These are phyloP conservation scores for Mythimna loreyi DNA, from an alignment of 2,888 invertebrate species.

Conservation along the genomic window DNA sequence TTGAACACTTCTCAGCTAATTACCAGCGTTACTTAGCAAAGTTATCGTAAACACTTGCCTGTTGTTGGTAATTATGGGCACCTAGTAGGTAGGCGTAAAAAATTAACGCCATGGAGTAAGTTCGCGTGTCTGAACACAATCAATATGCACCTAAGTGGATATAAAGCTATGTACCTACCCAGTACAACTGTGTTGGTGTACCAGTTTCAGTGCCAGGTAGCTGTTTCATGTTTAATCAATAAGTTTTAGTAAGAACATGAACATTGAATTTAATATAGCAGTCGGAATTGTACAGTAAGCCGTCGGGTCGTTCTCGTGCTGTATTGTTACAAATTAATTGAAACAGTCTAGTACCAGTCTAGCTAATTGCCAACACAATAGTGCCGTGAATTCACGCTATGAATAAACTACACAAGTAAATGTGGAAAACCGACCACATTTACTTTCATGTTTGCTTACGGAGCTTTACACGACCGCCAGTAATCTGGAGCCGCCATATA, in stretches of 20 bases:
- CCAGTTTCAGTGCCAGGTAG: constrained; percentile 38
- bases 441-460: too few relatives aligned
- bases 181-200: constrained; percentile 13
- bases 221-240: constrained; percentile 51
- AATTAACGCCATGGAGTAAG: constrained; percentile 24
- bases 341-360: background rate
- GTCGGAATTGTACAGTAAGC: constrained; percentile 3
- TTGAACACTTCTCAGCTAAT: constrained; percentile 19
- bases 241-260: constrained; percentile 21
- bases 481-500: too few relatives aligned
- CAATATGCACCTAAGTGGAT: constrained; percentile 23
- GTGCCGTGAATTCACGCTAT: too few relatives aligned
- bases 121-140: constrained; percentile 56
- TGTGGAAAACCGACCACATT: too few relatives aligned
- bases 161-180: constrained; percentile 7
- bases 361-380: background rate
- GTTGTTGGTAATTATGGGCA: constrained; percentile 14
- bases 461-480: too few relatives aligned
- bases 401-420: too few relatives aligned
- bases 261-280: background rate
- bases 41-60: constrained; percentile 16
- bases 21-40: constrained; percentile 23
- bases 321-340: background rate
- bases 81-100: background rate
- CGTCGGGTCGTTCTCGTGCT: background rate